Base-by-base conservation (phyloP, 2,888 invertebrate genomes). In the Synergus laeviventris region DNA sequence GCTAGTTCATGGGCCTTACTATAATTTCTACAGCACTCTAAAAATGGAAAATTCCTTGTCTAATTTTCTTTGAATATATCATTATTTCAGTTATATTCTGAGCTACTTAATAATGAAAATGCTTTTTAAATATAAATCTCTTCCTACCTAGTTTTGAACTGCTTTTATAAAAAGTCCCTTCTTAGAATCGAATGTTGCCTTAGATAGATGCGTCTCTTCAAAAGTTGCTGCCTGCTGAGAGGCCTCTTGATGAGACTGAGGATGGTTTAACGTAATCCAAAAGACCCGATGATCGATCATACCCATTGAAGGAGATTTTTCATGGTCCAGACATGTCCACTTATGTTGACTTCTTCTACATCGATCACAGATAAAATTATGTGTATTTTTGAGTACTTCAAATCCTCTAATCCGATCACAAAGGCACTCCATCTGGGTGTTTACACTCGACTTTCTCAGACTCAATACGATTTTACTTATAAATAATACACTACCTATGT, bases 251-350 rank as follows among this genome's bases (percentile, higher is more conserved):
- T 73, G 78, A 8, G 73, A 24, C 31, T n/a, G 49, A 70, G 31
- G 31, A 70, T 78, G n/a, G 70, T 24, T 73, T 62, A 73, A 79
- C 73, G 56, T 78, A 79, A 78, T 79, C 75, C 75, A 56, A 78
- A 59, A 78, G 54, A 73, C 78, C n/a, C 62, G 74, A 74, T 59
- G 79, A 79, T 79, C 79, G 79, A 79, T 79, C 79, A 79, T 79
- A 75, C 73, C 56, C 62, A 49, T 78, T 78, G 78, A 75, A 79
- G 78, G 70, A 78, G 70, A 75, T 77, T 60, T 77, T 70, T 74
- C 38, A 64, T 18, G 74, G 79, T 79, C 79, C n/a, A 31, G 49
- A 49, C 70, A 70, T 70, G 70, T 70, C 70, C 61, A 62, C 61
- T 62, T 62, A 62, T 62, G 49, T 70, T 31, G 70, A 70, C 70